Evolutionary conservation across 2,888 invertebrate genomes (phyloP).

Genomic region (Nomada goodeniana): DNA sequence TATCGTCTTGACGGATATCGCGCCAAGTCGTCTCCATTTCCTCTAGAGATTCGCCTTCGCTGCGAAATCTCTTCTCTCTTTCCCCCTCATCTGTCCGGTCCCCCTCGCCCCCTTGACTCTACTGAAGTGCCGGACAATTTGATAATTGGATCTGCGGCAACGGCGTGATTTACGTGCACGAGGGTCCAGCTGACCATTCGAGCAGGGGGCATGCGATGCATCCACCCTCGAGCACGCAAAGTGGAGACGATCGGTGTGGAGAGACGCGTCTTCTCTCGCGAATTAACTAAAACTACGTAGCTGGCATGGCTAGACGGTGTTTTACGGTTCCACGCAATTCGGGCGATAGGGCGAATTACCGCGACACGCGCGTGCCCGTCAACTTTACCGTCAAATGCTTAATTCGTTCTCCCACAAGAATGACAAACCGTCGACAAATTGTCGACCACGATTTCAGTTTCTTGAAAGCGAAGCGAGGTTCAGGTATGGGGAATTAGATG

Average conservation of each 20-base stretch:
- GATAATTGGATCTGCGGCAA: conserved; percentile 82
- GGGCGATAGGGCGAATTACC: conserved; percentile 57
- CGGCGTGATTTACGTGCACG: conserved; percentile 80
- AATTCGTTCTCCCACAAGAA: too few species aligned
- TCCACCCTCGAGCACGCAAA: conserved; percentile 54
- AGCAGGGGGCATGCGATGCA: conserved; percentile 56
- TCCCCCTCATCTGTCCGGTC: conserved; percentile 44
- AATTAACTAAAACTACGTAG: conserved; percentile 75
- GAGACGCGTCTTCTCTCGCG: conserved; percentile 64
- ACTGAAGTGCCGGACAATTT: conserved; percentile 80
- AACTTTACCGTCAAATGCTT: neutral
- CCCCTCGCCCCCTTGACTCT: conserved; percentile 59
- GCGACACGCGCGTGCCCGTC: conserved; percentile 1
- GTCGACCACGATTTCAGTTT: too few species aligned
- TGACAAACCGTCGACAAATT: too few species aligned
- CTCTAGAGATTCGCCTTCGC: conserved; percentile 19
- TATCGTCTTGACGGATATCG: conserved; percentile 8
- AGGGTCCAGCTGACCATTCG: conserved; percentile 79
- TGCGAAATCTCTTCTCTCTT: conserved; percentile 41
- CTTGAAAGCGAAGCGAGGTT: neutral
- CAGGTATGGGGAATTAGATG: neutral
- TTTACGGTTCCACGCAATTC: conserved; percentile 68
- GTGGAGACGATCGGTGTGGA: conserved; percentile 56
- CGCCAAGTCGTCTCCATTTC: neutral
- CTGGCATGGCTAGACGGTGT: conserved; percentile 74